Evolutionary conservation across 2,113 vertebrate species (phyloP).

Genomic region (Oryzias celebensis): DNA sequence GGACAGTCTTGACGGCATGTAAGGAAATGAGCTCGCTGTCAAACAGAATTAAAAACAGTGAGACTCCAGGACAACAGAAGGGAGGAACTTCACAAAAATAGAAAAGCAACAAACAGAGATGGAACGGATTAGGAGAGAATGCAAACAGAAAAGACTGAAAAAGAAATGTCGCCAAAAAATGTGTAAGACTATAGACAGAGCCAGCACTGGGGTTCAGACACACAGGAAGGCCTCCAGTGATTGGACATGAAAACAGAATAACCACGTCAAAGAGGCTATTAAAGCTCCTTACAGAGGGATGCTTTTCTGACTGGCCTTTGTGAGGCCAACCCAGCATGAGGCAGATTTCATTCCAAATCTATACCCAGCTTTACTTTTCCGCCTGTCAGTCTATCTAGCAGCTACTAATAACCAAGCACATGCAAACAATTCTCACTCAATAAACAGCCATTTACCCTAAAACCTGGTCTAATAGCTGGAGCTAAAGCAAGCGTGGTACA

Average conservation of each 20-base stretch:
- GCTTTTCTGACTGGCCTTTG: slow-evolving; percentile 37
- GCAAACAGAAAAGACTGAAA: slow-evolving; percentile 5
- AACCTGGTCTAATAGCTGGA: slow-evolving; percentile 35
- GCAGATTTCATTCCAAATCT: slow-evolving; percentile 58
- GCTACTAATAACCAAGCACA: slow-evolving; percentile 29
- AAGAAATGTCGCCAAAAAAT: slow-evolving; percentile 10
- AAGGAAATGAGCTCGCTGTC: slow-evolving; percentile 53
- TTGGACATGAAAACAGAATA: slow-evolving; percentile 53
- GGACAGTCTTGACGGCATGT: slow-evolving; percentile 46
- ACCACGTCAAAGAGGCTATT: slow-evolving; percentile 51
- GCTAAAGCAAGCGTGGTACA: slow-evolving; percentile 44
- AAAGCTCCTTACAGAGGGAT: slow-evolving; percentile 50
- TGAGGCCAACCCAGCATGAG: slow-evolving; percentile 31
- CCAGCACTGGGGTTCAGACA: slow-evolving; percentile 20
- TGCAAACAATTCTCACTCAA: slow-evolving; percentile 54
- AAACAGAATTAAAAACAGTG: slow-evolving; percentile 38
- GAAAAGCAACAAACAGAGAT: slow-evolving; percentile 21
- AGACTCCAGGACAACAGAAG: slow-evolving; percentile 21
- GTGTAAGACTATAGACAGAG: slow-evolving; percentile 10
- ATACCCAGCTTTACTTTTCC: not conserved
- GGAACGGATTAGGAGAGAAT: slow-evolving; percentile 28
- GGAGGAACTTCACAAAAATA: slow-evolving; percentile 35
- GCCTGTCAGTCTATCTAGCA: slow-evolving; percentile 33
- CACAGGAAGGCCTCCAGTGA: slow-evolving; percentile 49
- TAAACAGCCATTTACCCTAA: slow-evolving; percentile 43